These are phyloP conservation scores for Siniperca chuatsi DNA, from an alignment of 2,113 vertebrate species.

Conservation along the genomic window DNA sequence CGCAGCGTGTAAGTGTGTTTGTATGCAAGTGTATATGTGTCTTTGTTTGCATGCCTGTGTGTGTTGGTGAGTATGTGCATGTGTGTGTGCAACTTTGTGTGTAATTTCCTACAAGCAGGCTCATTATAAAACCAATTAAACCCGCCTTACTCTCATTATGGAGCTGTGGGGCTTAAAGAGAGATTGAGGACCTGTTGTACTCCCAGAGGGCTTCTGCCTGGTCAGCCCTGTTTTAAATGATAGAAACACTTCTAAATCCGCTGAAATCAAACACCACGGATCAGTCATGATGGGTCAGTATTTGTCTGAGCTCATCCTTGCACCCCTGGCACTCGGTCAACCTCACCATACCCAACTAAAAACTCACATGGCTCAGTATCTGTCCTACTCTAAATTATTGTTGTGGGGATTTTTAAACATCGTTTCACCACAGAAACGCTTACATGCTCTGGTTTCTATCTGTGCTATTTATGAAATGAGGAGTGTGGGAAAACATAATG, in stretches of 20 bases:
- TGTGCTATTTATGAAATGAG: conserved; percentile 67
- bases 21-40: not conserved
- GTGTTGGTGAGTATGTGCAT: not conserved
- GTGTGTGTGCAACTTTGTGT: conserved; percentile 45
- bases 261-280: conserved; percentile 63
- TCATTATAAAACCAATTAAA: conserved; percentile 84
- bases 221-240: conserved; percentile 70
- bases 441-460: conserved; percentile 56
- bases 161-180: conserved; percentile 67
- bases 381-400: conserved; percentile 3
- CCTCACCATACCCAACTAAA: conserved; percentile 13
- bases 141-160: conserved; percentile 71
- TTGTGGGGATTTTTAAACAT: conserved; percentile 16
- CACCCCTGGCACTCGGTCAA: conserved; percentile 28
- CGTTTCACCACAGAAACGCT: conserved; percentile 50
- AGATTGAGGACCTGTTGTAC: conserved; percentile 74
- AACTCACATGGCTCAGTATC: conserved; percentile 31
- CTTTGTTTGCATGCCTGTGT: conserved; percentile 47
- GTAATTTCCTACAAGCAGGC: conserved; percentile 60
- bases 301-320: conserved; percentile 47
- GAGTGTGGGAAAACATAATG: conserved; percentile 73
- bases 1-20: not conserved
- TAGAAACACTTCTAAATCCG: conserved; percentile 58
- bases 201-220: conserved; percentile 61
- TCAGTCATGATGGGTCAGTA: conserved; percentile 45